Conservation (phyloP, 1,140 invertebrate genomes). For the Drosophila santomea region DNA sequence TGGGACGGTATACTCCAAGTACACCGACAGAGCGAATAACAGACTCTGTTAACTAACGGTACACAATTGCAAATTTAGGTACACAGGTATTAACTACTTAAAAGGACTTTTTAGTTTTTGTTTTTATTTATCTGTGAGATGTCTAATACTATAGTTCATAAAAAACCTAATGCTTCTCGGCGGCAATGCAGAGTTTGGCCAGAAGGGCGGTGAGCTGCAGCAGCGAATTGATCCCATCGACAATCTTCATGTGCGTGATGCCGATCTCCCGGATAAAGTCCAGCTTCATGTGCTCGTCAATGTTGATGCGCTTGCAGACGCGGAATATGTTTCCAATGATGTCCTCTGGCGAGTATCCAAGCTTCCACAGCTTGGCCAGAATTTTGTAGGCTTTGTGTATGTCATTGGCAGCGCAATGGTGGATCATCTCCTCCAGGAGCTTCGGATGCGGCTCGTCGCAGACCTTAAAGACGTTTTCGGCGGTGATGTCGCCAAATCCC, state of each 20-base stretch:
- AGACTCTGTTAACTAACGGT: background rate
- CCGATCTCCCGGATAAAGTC: conserved; percentile 98
- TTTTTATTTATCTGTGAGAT: background rate
- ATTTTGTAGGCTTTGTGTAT: conserved; percentile 96
- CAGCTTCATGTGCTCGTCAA: conserved; percentile 93
- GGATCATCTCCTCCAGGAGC: conserved; percentile 96
- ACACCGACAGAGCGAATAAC: no score
- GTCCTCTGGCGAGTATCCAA: conserved; percentile 98
- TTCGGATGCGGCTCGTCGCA: conserved; percentile 99
- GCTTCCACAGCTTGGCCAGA: conserved; percentile 94
- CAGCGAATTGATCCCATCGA: conserved; percentile 94
- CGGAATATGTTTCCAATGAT: conserved; percentile 97
- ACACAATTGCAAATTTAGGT: background rate
- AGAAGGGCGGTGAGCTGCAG: conserved; percentile 96
- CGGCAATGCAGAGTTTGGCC: conserved; percentile 90
- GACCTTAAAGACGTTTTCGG: conserved; percentile 99
- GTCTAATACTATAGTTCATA: background rate
- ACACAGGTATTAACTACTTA: no score
- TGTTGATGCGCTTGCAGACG: conserved; percentile 94
- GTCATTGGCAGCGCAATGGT: conserved; percentile 92
- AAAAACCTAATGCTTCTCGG: conserved; percentile 54
- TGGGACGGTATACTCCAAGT: no score
- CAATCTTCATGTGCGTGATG: conserved; percentile 94
- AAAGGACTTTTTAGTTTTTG: background rate
- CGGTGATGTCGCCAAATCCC: conserved; percentile 96